Base-by-base conservation (phyloP, 2,797 vertebrate genomes). In the Sebastes hubbsi region DNA sequence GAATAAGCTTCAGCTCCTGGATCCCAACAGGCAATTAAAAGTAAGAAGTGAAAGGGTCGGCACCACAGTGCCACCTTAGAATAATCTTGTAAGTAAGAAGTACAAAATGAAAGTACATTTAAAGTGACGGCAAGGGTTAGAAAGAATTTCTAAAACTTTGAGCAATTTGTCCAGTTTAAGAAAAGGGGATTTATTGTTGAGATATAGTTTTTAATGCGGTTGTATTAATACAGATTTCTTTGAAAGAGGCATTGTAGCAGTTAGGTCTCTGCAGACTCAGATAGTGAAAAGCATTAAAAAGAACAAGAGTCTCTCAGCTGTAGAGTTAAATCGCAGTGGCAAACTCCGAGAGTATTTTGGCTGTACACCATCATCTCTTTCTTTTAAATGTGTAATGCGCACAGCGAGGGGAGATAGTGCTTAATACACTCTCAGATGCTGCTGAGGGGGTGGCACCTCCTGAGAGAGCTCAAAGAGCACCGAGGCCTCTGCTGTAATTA, bases 401-500 rank as follows among this genome's bases (percentile, higher is more conserved):
- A 62, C 76, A 76, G 83, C 46, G 62, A 88, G 82, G 72, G 56
- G 71, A 87, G 82, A 78, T 32, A 0, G 25, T 72, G 16, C 78
- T 90, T 90, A 78, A 89, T 77, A 76, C 69, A 60, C 69, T 87
- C 81, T 88, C 75, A 78, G 85, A 84, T 71, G 81, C 77, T 66
- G 86, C 72, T 75, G 82, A 89, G 87, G 81, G 85, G 90, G 81
- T 71, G 85, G 79, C 78, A 62, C 70, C 90, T 89, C 89, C 79
- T 76, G 87, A 90, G 89, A 91, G 83, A 77, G 80, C 87, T 90
- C 85, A 89, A 76, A 89, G 84, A 90, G 78, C 78, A 34, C 77
- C 0, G 74, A 89, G 84, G 85, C 86, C 87, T 88, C 82, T 29
- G 89, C 86, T 92, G 87, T 92, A 94, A 95, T 93, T 92, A 94